Conservation (phyloP, 2,888 invertebrate genomes). For the Autographa gamma region DNA sequence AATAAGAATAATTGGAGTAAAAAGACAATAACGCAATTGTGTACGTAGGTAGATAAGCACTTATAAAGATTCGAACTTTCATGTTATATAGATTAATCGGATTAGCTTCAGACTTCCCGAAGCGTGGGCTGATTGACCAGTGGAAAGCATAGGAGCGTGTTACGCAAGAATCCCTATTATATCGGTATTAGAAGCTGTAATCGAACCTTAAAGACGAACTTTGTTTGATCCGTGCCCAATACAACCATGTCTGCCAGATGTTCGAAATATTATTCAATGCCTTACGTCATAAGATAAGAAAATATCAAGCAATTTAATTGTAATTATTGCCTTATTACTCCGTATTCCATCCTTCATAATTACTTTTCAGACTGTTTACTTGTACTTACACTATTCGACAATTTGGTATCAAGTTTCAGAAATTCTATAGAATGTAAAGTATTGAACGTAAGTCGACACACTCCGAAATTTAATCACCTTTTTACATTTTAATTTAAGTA, state of each 20-base stretch:
- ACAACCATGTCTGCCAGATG: neutral
- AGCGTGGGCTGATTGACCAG: too few relatives aligned
- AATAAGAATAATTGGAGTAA: neutral
- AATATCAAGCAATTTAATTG: neutral
- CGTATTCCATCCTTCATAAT: slow-evolving; percentile 5
- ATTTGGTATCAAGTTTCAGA: slow-evolving; percentile 31
- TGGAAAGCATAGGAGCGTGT: too few relatives aligned
- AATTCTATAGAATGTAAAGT: slow-evolving; percentile 20
- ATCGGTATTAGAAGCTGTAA: too few relatives aligned
- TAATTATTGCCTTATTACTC: slow-evolving; percentile 7
- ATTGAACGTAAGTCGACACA: slow-evolving; percentile 34
- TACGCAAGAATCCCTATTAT: too few relatives aligned
- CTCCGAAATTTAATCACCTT: slow-evolving; percentile 54
- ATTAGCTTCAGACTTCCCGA: too few relatives aligned
- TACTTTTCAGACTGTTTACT: slow-evolving; percentile 63
- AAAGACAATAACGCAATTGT: neutral
- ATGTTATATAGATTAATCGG: too few relatives aligned
- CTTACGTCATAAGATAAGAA: neutral
- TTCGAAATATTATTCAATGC: neutral
- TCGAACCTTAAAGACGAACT: too few relatives aligned
- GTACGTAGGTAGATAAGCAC: too few relatives aligned
- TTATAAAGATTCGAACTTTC: too few relatives aligned
- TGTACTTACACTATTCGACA: slow-evolving; percentile 51
- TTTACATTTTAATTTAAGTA: slow-evolving; percentile 64
- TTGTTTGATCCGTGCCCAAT: neutral